Evolutionary conservation across 2,888 invertebrate genomes (phyloP).

Genomic region (Limnephilus auricula): DNA sequence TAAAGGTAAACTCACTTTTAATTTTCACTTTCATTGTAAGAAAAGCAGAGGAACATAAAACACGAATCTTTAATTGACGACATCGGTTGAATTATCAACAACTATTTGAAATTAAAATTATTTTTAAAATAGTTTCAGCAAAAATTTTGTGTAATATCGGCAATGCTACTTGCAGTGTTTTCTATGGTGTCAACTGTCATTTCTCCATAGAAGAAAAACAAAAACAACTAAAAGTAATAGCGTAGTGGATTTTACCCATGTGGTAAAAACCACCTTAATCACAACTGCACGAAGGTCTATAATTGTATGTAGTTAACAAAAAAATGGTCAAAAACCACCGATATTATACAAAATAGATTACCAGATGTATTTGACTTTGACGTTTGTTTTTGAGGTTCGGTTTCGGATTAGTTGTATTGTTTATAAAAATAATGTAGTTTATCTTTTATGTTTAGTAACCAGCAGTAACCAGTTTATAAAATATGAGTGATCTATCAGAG

Average conservation of each 20-base stretch:
- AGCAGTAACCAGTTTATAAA: not conserved
- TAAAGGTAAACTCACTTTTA: conserved; percentile 30
- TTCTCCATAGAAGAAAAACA: not conserved
- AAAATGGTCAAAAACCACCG: not conserved
- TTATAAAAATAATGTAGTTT: not conserved
- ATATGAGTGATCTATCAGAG: conserved; percentile 32
- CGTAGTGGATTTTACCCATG: not conserved
- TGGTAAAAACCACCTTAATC: not conserved
- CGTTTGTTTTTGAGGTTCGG: not conserved
- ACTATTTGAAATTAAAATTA: not conserved
- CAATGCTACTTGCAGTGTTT: not conserved
- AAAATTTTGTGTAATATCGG: not conserved
- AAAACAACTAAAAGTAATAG: not conserved
- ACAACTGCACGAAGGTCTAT: not conserved
- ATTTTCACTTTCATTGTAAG: conserved; percentile 45
- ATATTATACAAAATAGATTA: not conserved
- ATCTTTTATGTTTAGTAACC: not conserved
- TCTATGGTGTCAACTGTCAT: not conserved
- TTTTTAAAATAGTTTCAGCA: not conserved
- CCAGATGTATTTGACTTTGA: not conserved
- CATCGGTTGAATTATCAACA: conserved; percentile 20
- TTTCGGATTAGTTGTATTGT: not conserved
- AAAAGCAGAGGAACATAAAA: conserved; percentile 8
- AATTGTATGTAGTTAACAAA: not conserved
- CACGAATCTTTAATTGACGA: not conserved